Conservation (phyloP, 2,888 invertebrate genomes). For the Galerucella calmariensis region DNA sequence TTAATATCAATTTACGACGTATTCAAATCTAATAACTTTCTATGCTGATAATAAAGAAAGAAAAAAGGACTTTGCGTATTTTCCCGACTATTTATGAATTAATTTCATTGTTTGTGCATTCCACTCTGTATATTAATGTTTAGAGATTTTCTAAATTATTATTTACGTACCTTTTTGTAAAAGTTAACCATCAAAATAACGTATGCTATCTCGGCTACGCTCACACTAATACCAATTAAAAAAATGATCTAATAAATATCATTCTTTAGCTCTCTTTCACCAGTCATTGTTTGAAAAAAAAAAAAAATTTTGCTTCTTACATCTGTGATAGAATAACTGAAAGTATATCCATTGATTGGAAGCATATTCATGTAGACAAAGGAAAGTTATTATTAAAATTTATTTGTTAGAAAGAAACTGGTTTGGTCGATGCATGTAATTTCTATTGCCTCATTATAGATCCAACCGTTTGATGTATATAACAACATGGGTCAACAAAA, state of each 20-base stretch:
- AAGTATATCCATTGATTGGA: conserved; percentile 5
- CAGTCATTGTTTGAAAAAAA: not conserved
- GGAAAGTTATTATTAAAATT: conserved; percentile 1
- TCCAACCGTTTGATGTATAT: not conserved
- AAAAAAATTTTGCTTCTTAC: not conserved
- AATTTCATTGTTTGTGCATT: too few species aligned
- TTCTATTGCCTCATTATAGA: not conserved
- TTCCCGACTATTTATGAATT: too few species aligned
- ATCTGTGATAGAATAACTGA: not conserved
- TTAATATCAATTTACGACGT: too few species aligned
- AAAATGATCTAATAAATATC: not conserved
- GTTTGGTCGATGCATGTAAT: not conserved
- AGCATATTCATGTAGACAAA: conserved; percentile 15
- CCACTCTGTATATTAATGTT: not conserved
- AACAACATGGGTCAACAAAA: not conserved
- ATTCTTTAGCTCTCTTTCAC: not conserved
- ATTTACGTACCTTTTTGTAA: not conserved
- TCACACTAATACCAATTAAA: not conserved
- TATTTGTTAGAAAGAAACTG: not conserved
- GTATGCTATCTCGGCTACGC: not conserved
- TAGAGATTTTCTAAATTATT: not conserved
- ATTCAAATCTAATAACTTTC: too few species aligned
- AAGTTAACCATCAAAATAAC: not conserved
- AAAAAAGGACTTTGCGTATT: too few species aligned
- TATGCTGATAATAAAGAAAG: too few species aligned